Evolutionary conservation across 2,797 vertebrate genomes (phyloP).

Genomic region (Thripadectes ignobilis): DNA sequence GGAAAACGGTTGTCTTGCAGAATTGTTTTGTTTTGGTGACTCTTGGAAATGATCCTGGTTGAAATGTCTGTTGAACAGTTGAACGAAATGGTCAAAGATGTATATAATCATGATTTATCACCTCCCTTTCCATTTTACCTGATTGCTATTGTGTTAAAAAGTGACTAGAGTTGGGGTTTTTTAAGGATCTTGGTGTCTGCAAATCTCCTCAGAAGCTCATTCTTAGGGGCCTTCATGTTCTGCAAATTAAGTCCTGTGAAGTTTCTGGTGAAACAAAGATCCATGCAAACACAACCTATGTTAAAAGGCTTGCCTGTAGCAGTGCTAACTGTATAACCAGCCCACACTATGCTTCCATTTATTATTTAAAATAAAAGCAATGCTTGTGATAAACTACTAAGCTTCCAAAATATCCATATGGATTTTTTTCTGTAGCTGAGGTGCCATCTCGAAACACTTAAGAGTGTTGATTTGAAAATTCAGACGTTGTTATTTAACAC

Average conservation of each 20-base stretch:
- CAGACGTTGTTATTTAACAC: neutral
- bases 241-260: neutral
- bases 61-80: too few relatives aligned
- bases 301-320: neutral
- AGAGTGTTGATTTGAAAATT: neutral
- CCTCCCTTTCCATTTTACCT: neutral
- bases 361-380: neutral
- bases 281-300: neutral
- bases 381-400: neutral
- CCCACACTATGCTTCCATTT: rapidly evolving
- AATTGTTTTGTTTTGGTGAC: neutral
- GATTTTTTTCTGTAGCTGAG: neutral
- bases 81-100: neutral
- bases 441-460: neutral
- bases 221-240: neutral
- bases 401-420: neutral
- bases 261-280: neutral
- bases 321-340: neutral
- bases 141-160: neutral
- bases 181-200: neutral
- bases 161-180: neutral
- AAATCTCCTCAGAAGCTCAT: neutral
- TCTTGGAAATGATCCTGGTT: neutral
- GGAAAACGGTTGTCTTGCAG: neutral
- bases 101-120: neutral